phyloP scores from a whole-genome alignment of 2,888 invertebrate species.

The Morinoia aosen region DNA sequence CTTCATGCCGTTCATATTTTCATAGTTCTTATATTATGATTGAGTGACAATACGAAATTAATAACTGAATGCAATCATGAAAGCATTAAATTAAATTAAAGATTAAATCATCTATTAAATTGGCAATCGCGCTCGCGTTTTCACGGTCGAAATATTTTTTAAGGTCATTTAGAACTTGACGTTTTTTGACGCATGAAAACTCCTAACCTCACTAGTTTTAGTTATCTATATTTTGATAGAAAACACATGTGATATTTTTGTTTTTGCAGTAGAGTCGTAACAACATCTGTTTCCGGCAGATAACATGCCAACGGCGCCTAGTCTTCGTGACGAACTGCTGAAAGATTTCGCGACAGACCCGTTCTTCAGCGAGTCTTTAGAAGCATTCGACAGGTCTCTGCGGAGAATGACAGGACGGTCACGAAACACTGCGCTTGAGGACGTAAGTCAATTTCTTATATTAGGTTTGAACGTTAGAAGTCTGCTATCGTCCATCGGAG shows the following conservation, averaged over 20 bases:
- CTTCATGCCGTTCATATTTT: too few species aligned
- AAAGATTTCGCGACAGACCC: conserved; percentile 26
- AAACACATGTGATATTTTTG: background rate
- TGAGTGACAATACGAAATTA: background rate
- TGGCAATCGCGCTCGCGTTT: background rate
- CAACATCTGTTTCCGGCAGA: background rate
- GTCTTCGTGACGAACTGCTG: background rate
- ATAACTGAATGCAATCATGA: background rate
- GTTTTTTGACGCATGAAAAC: background rate
- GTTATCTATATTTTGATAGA: background rate
- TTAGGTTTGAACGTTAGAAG: background rate
- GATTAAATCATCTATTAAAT: background rate
- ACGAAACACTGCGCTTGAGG: background rate
- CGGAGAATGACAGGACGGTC: background rate
- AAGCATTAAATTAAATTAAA: too few species aligned
- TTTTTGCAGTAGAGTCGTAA: background rate
- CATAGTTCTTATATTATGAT: background rate
- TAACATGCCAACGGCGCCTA: background rate
- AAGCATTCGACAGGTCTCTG: conserved; percentile 7
- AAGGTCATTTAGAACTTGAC: background rate
- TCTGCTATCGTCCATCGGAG: background rate
- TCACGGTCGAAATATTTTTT: background rate
- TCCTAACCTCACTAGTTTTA: background rate
- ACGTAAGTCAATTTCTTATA: background rate
- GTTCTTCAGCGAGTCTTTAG: conserved; percentile 7